Percentiles rank a stretch among this genome's conserved stretches.
phyloP scores from a whole-genome alignment of 2,888 invertebrate genomes.

The Vesta saturnalis region DNA sequence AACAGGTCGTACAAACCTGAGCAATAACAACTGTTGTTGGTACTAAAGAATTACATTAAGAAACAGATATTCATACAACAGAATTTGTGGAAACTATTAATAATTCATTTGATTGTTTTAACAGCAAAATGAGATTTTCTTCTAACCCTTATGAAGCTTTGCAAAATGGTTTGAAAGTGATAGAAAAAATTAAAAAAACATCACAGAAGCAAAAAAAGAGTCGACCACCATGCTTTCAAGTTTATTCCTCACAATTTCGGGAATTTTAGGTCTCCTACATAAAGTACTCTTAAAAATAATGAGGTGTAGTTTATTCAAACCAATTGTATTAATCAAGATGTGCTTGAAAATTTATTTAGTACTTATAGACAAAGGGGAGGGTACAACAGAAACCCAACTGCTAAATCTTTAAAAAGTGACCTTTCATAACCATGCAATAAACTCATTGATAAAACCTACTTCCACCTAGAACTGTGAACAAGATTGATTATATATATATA shows the following conservation, averaged over 20 bases:
- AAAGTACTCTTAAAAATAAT: background rate
- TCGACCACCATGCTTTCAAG: background rate
- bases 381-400: background rate
- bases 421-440: background rate
- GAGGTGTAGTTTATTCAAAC: too few relatives aligned
- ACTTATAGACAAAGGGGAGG: background rate
- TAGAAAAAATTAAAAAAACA: background rate
- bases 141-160: constrained; percentile 12
- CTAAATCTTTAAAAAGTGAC: background rate
- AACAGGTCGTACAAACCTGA: background rate
- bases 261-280: background rate
- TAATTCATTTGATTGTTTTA: constrained; percentile 17
- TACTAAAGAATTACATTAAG: too few relatives aligned
- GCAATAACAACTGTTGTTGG: constrained; percentile 8
- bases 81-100: constrained; percentile 15
- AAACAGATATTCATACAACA: constrained; percentile 17
- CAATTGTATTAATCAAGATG: background rate
- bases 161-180: background rate
- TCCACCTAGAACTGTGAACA: background rate
- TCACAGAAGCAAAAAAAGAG: background rate
- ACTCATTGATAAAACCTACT: too few relatives aligned
- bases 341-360: background rate
- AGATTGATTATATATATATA: too few relatives aligned
- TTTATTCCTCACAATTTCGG: background rate
- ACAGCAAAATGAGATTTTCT: too few relatives aligned